Evolutionary conservation across 2,888 invertebrate species (phyloP), one percentile per base, ranked within the genome.

Genomic region (Drosophila diplacantha): DNA sequence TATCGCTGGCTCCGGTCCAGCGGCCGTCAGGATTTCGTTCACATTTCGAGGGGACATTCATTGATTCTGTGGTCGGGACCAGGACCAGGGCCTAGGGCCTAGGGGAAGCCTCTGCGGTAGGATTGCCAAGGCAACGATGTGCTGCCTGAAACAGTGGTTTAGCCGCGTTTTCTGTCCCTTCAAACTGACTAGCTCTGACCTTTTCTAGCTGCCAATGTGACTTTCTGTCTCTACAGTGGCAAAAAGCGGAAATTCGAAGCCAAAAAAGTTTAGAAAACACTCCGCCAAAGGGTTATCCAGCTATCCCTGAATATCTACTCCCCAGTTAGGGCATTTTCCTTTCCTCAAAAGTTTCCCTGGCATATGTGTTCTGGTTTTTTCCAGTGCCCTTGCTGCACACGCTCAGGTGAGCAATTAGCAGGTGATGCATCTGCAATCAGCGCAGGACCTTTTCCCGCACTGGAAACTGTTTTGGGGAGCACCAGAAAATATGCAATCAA

Each of bases 351-450:
- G 7, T 24, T 7, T 24, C 7, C 24, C 7, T 7, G 26, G 26
- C 2, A 8, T 26, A 8, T 8, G 8, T 3, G 3, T 26, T 8
- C 8, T 6, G 3, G 2, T 24, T 41, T 41, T 5, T 24, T n/a
- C 5, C 22, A 41, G 41, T 41, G 24, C 3, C 1, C 4, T 8
- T n/a, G 9, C n/a, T 22, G 39, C 41, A n/a, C 41, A 41, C 41
- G 41, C 41, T 37, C 41, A 44, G 56, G 43, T 54, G 44, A 32
- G 52, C 55, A 69, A 60, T 71, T 59, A 73, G 64, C 56, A 57
- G 54, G 20, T 44, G 57, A 43, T 43, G 61, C 44, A 44, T 7
- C 22, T 18, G 26, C 55, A 49, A 38, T 55, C 47, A 47, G 38
- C 20, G 35, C 35, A 26, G 54, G 12, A 41, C 32, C 32, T n/a